Evolutionary conservation across 2,888 invertebrate genomes (phyloP).

Genomic region (Drosophila mimica): DNA sequence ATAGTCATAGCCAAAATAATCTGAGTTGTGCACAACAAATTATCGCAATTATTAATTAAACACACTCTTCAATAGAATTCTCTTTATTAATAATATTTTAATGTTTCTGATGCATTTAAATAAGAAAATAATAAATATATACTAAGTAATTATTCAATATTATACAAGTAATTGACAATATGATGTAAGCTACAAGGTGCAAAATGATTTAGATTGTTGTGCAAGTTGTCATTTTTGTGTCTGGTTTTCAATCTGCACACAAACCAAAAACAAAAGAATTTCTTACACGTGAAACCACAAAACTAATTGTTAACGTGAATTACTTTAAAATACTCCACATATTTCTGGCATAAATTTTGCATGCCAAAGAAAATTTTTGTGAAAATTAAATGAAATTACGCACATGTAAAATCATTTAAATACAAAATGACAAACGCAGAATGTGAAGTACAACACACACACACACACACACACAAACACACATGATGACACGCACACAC

Average conservation of each 20-base stretch:
- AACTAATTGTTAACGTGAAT: conserved; percentile 48
- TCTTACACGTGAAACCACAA: conserved; percentile 42
- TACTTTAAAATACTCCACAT: conserved; percentile 71
- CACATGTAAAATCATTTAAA: conserved; percentile 67
- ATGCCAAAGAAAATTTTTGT: conserved; percentile 59
- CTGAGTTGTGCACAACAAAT: not conserved
- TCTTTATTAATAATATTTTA: not conserved
- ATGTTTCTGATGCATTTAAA: not conserved
- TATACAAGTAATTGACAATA: no score
- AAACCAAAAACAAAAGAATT: conserved; percentile 18
- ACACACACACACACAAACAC: conserved; percentile 11
- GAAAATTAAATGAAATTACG: conserved; percentile 69
- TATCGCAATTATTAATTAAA: not conserved
- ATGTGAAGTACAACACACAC: conserved; percentile 18
- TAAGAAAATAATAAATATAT: not conserved
- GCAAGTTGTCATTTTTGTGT: conserved; percentile 9
- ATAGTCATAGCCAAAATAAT: not conserved
- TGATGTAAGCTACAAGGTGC: not conserved
- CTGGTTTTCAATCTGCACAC: conserved; percentile 13
- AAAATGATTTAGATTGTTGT: conserved; percentile 4
- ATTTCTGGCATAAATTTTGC: conserved; percentile 70
- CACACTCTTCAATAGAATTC: not conserved
- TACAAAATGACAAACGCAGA: conserved; percentile 59
- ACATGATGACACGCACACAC: not conserved
- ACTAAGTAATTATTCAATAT: not conserved